These are phyloP conservation scores for Sinocyclocheilus maitianheensis DNA, from an alignment of 2,113 vertebrate species.

Conservation along the genomic window DNA sequence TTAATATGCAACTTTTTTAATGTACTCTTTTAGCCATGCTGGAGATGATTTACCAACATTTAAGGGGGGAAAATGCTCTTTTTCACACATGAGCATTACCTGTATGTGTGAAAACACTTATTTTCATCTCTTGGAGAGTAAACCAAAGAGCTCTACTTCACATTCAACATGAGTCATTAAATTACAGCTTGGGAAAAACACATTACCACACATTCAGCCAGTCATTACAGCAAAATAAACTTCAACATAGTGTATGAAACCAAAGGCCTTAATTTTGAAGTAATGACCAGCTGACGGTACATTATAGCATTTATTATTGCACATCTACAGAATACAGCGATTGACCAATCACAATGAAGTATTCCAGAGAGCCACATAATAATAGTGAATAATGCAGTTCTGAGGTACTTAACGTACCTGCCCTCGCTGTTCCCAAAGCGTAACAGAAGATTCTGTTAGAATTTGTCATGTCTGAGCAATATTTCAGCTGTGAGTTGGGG, in stretches of 20 bases:
- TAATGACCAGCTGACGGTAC: background rate
- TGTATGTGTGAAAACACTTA: background rate
- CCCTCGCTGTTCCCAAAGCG: background rate
- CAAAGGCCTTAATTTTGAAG: background rate
- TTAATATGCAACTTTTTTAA: too few relatives aligned
- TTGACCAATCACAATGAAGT: background rate
- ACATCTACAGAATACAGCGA: background rate
- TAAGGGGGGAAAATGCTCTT: background rate
- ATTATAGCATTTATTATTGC: too few relatives aligned
- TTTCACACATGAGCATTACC: background rate
- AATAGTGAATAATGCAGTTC: background rate
- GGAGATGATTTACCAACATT: background rate
- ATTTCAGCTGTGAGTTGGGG: background rate
- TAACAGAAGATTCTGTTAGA: background rate
- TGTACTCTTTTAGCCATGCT: too few relatives aligned
- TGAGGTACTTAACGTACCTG: background rate
- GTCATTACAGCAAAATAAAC: background rate
- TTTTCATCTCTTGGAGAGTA: background rate
- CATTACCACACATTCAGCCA: background rate
- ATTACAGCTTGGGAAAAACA: background rate
- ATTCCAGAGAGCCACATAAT: background rate
- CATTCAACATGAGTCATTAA: background rate
- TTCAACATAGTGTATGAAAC: background rate
- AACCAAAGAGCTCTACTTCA: background rate
- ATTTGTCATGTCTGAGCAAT: background rate